Conservation (phyloP, 2,888 invertebrate genomes). For the Notodonta ziczac region DNA sequence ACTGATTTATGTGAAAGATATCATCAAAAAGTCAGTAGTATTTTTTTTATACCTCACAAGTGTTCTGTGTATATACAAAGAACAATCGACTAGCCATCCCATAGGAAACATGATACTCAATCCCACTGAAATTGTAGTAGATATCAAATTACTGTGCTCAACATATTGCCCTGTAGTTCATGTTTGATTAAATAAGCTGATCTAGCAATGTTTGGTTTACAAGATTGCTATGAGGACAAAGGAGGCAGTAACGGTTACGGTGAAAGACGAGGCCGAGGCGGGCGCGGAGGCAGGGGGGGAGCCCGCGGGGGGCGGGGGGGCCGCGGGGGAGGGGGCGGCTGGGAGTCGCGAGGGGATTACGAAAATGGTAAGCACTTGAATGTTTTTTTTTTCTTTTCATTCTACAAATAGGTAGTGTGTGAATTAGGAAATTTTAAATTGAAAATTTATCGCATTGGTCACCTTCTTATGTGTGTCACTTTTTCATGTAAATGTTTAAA, state of each 20-base stretch:
- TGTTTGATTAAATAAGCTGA: not conserved
- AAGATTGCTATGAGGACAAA: conserved; percentile 49
- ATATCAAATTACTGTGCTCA: not conserved
- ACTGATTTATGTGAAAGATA: too few species aligned
- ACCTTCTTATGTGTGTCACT: too few species aligned
- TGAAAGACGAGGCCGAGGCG: conserved; percentile 65
- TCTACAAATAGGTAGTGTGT: too few species aligned
- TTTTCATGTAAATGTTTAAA: too few species aligned
- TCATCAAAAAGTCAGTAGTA: too few species aligned
- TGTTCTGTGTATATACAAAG: too few species aligned
- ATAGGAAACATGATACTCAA: not conserved
- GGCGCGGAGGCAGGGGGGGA: conserved; percentile 63
- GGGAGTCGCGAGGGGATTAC: conserved; percentile 50
- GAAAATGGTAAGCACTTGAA: conserved; percentile 43
- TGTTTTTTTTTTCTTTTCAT: too few species aligned
- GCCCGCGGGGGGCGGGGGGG: conserved; percentile 59
- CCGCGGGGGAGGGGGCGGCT: conserved; percentile 63
- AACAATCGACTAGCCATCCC: not conserved
- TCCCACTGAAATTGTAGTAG: not conserved
- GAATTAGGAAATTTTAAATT: too few species aligned
- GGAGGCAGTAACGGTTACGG: conserved; percentile 62
- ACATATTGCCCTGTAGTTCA: not conserved
- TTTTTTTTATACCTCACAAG: too few species aligned
- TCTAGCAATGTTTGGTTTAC: conserved; percentile 14
- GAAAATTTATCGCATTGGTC: too few species aligned